phyloP scores from a whole-genome alignment of 2,797 vertebrate species.

The Carapus acus region DNA sequence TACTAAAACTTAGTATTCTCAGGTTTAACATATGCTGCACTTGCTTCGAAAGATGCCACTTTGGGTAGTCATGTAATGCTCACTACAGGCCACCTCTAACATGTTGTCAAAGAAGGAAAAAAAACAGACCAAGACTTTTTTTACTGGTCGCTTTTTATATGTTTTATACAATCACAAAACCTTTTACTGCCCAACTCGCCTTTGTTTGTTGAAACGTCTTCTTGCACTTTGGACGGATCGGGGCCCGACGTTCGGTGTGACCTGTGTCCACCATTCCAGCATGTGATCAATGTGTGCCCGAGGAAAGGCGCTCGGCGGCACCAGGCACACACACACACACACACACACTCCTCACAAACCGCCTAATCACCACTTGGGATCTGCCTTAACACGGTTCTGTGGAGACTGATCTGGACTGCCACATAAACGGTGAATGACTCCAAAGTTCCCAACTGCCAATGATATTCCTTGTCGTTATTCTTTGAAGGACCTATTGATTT shows the following conservation, averaged over 20 bases:
- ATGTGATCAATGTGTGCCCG: constrained; percentile 24
- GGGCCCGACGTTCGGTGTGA: constrained; percentile 14
- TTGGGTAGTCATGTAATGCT: constrained; percentile 1
- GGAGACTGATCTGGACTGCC: neutral
- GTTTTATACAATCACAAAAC: neutral
- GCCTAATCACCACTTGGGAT: neutral
- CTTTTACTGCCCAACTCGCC: constrained; percentile 3
- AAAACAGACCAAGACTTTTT: neutral
- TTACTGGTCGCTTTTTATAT: constrained; percentile 7
- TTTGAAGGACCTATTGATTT: no score
- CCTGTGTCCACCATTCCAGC: constrained; percentile 14
- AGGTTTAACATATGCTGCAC: neutral
- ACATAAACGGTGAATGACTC: neutral
- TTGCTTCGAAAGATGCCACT: constrained; percentile 11
- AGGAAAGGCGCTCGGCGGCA: neutral
- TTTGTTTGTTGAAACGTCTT: constrained; percentile 2
- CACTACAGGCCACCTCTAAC: neutral
- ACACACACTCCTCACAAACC: no score
- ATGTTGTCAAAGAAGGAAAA: no score
- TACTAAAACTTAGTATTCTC: constrained; percentile 4
- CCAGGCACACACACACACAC: no score
- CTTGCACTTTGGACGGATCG: constrained; percentile 40
- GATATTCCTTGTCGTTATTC: neutral
- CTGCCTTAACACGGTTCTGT: neutral
- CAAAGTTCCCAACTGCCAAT: neutral